Percentiles rank a stretch among this genome's conserved stretches.
phyloP scores from a whole-genome alignment of 2,113 vertebrate genomes.

The Paedocypris sp. region DNA sequence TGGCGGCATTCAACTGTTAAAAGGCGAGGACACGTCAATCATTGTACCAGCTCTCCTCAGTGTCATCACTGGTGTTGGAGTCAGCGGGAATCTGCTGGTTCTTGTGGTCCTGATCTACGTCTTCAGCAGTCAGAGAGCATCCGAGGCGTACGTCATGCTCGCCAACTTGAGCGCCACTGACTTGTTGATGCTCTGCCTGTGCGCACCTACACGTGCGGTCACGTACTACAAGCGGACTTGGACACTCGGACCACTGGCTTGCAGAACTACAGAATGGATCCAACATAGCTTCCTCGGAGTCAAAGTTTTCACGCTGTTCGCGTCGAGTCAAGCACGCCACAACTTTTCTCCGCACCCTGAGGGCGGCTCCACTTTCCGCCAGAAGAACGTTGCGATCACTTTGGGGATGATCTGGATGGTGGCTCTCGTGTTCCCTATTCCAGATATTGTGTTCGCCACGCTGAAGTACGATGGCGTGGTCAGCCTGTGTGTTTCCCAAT shows the following conservation, averaged over 20 bases:
- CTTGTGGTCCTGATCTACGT: slow-evolving; percentile 54
- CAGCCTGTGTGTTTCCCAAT: slow-evolving; percentile 45
- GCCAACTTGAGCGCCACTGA: slow-evolving; percentile 55
- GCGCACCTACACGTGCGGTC: slow-evolving; percentile 55
- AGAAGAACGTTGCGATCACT: slow-evolving; percentile 44
- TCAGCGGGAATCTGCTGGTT: slow-evolving; percentile 58
- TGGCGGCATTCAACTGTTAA: slow-evolving; percentile 55
- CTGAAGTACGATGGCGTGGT: slow-evolving; percentile 33
- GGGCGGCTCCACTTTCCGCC: slow-evolving; percentile 17
- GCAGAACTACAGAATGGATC: slow-evolving; percentile 66
- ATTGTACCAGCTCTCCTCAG: slow-evolving; percentile 54
- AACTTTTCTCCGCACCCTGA: slow-evolving; percentile 31
- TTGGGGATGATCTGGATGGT: slow-evolving; percentile 44
- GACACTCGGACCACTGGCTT: slow-evolving; percentile 58
- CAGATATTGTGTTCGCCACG: slow-evolving; percentile 56
- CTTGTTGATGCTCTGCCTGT: slow-evolving; percentile 56
- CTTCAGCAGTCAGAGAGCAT: slow-evolving; percentile 46
- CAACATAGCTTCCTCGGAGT: slow-evolving; percentile 61
- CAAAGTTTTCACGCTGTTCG: slow-evolving; percentile 63
- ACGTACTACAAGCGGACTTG: slow-evolving; percentile 61
- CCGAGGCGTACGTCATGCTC: slow-evolving; percentile 53
- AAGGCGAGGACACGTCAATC: slow-evolving; percentile 44
- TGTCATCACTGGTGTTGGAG: slow-evolving; percentile 54
- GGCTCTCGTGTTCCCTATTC: slow-evolving; percentile 54
- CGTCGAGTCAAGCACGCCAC: slow-evolving; percentile 51